phyloP scores from a whole-genome alignment of 2,113 vertebrate species.

The Hydrolagus affinis region DNA sequence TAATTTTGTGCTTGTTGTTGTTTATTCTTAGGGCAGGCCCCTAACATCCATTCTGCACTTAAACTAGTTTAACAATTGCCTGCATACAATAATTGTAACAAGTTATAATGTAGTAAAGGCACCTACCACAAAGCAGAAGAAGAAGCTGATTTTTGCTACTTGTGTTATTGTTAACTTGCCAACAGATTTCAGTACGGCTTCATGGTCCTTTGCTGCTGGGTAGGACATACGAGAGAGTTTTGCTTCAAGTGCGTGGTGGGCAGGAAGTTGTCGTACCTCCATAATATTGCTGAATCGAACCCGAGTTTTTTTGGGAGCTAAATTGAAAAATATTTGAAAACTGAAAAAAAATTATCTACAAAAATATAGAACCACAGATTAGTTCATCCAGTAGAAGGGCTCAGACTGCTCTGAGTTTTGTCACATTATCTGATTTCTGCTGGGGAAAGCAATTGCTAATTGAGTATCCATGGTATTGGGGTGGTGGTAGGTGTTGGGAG shows the following conservation, averaged over 20 bases:
- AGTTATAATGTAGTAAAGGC: background rate
- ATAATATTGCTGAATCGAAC: conserved; percentile 92
- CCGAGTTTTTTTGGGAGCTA: conserved; percentile 76
- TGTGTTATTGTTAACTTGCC: conserved; percentile 82
- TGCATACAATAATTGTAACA: background rate
- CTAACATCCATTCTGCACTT: background rate
- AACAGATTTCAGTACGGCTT: conserved; percentile 72
- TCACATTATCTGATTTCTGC: too few species aligned
- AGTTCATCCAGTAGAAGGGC: too few species aligned
- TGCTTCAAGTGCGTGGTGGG: conserved; percentile 86
- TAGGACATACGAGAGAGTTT: conserved; percentile 92
- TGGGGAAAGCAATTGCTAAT: too few species aligned
- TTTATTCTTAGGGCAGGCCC: background rate
- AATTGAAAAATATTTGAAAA: background rate
- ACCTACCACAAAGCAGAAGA: conserved; percentile 93
- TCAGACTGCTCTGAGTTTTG: too few species aligned
- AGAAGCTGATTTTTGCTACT: conserved; percentile 96
- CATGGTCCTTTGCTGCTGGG: conserved; percentile 75
- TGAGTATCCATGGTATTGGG: too few species aligned
- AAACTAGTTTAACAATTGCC: background rate
- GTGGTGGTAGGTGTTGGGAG: too few species aligned
- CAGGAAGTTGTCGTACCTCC: conserved; percentile 90
- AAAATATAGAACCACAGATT: background rate
- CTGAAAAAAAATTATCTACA: conserved; percentile 9
- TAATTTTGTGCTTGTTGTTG: too few species aligned